Evolutionary conservation across 2,888 invertebrate genomes (phyloP).

Genomic region (Trichacis sp.): DNA sequence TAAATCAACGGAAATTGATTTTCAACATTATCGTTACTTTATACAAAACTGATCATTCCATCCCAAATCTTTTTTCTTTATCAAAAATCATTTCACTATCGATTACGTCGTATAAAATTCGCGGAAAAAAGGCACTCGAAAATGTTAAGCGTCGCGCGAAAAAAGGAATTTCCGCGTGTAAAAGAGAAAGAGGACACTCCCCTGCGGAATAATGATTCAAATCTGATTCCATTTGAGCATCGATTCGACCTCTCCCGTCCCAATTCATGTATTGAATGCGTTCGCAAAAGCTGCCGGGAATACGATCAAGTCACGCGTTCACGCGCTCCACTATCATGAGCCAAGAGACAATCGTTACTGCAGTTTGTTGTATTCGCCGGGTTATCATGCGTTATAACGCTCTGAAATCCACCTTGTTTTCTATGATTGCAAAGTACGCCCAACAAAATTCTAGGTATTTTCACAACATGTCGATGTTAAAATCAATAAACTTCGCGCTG

Average conservation of each 20-base stretch:
- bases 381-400: not conserved
- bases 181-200: not conserved
- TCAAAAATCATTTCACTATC: too few species aligned
- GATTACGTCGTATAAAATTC: too few species aligned
- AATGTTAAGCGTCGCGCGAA: not conserved
- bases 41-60: too few species aligned
- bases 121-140: not conserved
- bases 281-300: slow-evolving; percentile 34
- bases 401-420: not conserved
- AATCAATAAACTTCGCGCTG: too few species aligned
- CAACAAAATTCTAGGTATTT: too few species aligned
- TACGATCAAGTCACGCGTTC: slow-evolving; percentile 35
- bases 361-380: not conserved
- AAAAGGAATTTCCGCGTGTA: not conserved
- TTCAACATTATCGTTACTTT: too few species aligned
- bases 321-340: slow-evolving; percentile 29
- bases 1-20: too few species aligned
- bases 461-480: too few species aligned
- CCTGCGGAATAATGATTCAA: slow-evolving; percentile 33
- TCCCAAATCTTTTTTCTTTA: too few species aligned
- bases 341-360: not conserved
- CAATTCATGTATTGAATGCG: slow-evolving; percentile 36
- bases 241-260: slow-evolving; percentile 35
- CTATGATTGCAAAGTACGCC: not conserved
- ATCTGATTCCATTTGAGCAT: slow-evolving; percentile 36